A percentile compares a stretch with the other conserved stretches of the same genome.
phyloP scores from a whole-genome alignment of 2,888 invertebrate species.

The Zootermopsis nevadensis region DNA sequence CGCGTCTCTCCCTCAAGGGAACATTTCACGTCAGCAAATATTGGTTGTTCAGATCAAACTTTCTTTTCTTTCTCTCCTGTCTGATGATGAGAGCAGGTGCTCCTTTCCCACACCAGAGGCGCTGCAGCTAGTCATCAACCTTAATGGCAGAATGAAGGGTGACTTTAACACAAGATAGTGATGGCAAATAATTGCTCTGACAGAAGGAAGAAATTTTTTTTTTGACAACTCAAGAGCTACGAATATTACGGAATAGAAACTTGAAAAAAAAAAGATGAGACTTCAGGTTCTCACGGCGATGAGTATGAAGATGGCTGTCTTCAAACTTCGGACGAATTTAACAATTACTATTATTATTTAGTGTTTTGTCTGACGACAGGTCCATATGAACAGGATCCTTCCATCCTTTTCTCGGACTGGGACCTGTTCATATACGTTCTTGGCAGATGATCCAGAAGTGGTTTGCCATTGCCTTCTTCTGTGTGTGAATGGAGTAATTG shows the following conservation, averaged over 20 bases:
- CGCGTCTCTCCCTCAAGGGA: constrained; percentile 22
- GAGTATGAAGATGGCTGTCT: too few relatives aligned
- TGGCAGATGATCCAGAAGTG: too few relatives aligned
- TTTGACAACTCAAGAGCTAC: neutral
- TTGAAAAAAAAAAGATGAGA: too few relatives aligned
- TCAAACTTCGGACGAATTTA: too few relatives aligned
- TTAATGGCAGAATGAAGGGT: constrained; percentile 16
- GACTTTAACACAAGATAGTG: constrained; percentile 30
- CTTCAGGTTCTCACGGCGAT: too few relatives aligned
- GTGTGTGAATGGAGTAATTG: too few relatives aligned
- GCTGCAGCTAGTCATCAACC: constrained; percentile 22
- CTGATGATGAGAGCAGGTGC: constrained; percentile 40
- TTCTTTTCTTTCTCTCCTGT: constrained; percentile 20
- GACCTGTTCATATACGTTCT: too few relatives aligned
- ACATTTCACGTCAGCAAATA: constrained; percentile 47
- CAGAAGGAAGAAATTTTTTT: neutral
- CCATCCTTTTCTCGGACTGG: too few relatives aligned
- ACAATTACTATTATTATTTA: too few relatives aligned
- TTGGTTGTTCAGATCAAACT: constrained; percentile 48
- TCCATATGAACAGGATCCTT: too few relatives aligned
- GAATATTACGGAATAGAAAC: neutral
- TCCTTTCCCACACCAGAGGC: constrained; percentile 33
- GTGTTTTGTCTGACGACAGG: too few relatives aligned
- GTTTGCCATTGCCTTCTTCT: too few relatives aligned
- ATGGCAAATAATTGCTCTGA: constrained; percentile 36